A percentile compares a stretch with the other conserved stretches of the same genome.
Evolutionary conservation across 2,797 vertebrate genomes (phyloP).

Genomic region (Lophius americanus): DNA sequence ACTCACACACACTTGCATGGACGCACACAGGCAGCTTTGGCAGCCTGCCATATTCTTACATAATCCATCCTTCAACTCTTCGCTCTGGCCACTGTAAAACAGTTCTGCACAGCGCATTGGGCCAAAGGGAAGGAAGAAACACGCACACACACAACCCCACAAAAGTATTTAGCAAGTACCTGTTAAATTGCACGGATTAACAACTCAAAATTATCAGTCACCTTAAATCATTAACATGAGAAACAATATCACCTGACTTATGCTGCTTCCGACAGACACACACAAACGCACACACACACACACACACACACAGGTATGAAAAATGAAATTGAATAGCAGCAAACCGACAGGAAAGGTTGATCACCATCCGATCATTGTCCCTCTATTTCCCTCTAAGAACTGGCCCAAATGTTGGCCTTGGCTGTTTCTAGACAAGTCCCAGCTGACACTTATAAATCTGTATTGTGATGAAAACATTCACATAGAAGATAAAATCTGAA

Average conservation of each 20-base stretch:
- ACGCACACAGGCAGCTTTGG: constrained; percentile 38
- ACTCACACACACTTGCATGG: constrained; percentile 5
- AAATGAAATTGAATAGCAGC: constrained; percentile 28
- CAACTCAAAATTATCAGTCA: constrained; percentile 25
- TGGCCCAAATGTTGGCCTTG: constrained; percentile 19
- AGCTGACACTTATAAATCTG: background rate
- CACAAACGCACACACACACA: constrained; percentile 14
- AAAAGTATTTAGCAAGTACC: constrained; percentile 24
- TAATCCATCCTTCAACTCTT: constrained; percentile 71
- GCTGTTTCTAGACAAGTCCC: constrained; percentile 3
- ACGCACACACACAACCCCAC: constrained; percentile 13
- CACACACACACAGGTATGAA: constrained; percentile 5
- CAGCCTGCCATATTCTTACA: constrained; percentile 68
- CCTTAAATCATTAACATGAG: constrained; percentile 30
- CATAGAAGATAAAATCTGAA: background rate
- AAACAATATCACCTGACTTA: constrained; percentile 24
- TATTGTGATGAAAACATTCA: constrained; percentile 3
- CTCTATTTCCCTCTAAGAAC: constrained; percentile 40
- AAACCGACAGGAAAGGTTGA: constrained; percentile 48
- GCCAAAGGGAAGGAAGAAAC: constrained; percentile 28
- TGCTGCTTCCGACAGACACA: constrained; percentile 15
- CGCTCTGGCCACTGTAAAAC: constrained; percentile 45
- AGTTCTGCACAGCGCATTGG: constrained; percentile 24
- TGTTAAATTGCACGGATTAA: constrained; percentile 42
- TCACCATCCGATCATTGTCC: constrained; percentile 62